Percentiles rank a stretch among this genome's conserved stretches.
Conservation (phyloP, 2,797 vertebrate species). For the Euphonia xanthogaster region DNA sequence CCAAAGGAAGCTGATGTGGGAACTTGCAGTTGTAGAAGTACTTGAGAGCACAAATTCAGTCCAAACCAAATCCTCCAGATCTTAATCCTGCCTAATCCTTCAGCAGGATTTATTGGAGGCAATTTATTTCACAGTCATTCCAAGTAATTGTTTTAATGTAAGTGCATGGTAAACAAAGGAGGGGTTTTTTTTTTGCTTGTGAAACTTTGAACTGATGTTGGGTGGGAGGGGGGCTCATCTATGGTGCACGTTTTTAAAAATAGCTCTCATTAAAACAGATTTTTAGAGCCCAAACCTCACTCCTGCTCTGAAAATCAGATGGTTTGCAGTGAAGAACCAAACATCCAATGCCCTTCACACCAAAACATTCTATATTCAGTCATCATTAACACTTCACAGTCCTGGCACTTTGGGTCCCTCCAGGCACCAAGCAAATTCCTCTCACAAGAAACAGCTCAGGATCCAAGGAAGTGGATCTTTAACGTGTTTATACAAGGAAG, state of each 20-base stretch:
- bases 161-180: neutral
- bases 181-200: neutral
- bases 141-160: neutral
- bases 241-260: neutral
- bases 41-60: neutral
- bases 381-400: neutral
- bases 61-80: neutral
- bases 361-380: neutral
- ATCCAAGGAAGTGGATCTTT: neutral
- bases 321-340: neutral
- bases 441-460: neutral
- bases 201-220: neutral
- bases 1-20: neutral
- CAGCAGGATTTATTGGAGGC: neutral
- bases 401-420: neutral
- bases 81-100: conserved; percentile 16
- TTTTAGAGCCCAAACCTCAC: neutral
- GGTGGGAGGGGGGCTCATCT: neutral
- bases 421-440: neutral
- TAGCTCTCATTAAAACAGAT: neutral
- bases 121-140: neutral
- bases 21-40: neutral
- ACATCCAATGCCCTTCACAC: neutral
- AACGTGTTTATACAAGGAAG: neutral
- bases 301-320: neutral